Conservation (phyloP, 30 jellyfish, hydroid and myxozoan genomes). For the Chrysaora quinquecirrha region DNA sequence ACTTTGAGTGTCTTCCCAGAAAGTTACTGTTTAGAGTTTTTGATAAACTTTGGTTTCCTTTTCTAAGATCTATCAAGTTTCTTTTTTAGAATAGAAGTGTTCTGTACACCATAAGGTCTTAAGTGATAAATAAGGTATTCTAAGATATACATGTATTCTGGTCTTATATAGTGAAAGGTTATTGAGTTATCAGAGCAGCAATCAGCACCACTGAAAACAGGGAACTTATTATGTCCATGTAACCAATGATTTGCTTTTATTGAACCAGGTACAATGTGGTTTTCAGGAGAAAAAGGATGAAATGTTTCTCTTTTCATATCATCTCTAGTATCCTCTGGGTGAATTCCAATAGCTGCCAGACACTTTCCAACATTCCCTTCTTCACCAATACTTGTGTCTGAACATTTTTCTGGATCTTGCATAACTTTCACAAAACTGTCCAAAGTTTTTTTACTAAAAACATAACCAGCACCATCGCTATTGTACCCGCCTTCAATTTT, state of each 20-base stretch:
- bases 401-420: conserved; percentile 85
- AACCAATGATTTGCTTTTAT: conserved; percentile 81
- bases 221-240: conserved; percentile 80
- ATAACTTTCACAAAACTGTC: conserved; percentile 64
- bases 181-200: conserved; percentile 94
- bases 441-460: conserved; percentile 81
- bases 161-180: conserved; percentile 80
- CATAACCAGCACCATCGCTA: conserved; percentile 98
- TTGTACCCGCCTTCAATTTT: conserved; percentile 91
- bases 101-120: conserved; percentile 85
- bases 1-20: too few species aligned
- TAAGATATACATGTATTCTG: conserved; percentile 76
- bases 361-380: conserved; percentile 97
- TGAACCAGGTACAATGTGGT: conserved; percentile 84
- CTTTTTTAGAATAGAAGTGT: neutral
- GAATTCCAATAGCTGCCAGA: conserved; percentile 70
- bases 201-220: conserved; percentile 84
- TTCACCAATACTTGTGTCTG: conserved; percentile 55
- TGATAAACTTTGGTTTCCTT: too few species aligned
- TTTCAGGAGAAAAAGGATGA: conserved; percentile 92
- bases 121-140: conserved; percentile 87
- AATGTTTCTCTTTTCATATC: conserved; percentile 84
- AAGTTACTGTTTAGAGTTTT: too few species aligned
- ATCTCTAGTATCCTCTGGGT: conserved; percentile 94
- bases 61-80: neutral